Evolutionary conservation across 2,888 invertebrate genomes (phyloP), one percentile per base, ranked within the genome.

Genomic region (Neoaliturus tenellus): DNA sequence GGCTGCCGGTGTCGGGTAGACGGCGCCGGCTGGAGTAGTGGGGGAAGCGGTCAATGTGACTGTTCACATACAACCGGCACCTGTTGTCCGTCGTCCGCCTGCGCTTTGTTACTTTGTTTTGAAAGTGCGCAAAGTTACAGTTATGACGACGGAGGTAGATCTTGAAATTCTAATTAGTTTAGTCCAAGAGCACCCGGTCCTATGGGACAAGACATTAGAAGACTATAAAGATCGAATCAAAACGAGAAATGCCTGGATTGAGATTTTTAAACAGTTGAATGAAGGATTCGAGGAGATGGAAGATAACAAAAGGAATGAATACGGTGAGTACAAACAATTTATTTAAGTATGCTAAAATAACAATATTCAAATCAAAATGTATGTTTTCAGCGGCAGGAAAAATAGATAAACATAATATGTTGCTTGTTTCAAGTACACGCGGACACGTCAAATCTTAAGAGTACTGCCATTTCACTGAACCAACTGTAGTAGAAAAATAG

Each of bases 1-100:
- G 78, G 48, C 48, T 39, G 78, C 48, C 78, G 78, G 33, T 78
- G 78, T 78, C 78, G 78, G 78, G 51, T 78, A 78, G 51, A 78
- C 48, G 78, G 20, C n/a, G 48, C 48, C 48, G 78, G 48, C 51
- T 39, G 41, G 14, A 44, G 33, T 71, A 35, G 71, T 35, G 73
- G 73, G 73, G 73, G 73, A 41, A 48, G 78, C 78, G 51, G 33
- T 31, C 51, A 78, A 12, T 78, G 51, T 25, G 51, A 78, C 78
- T 78, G 78, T 78, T 78, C 78, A 48, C 28, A 51, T 48, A 31
- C 17, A 28, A 44, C 78, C 78, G 51, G 78, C 48, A 48, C 78
- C 41, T 73, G 73, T 39, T 41, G 25, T 25, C 78, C 25, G 78
- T 51, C 48, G 51, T 78, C 78, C 51, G 78, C 71, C 67, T 71